A percentile compares a stretch with the other conserved stretches of the same genome.
phyloP scores from a whole-genome alignment of 2,888 invertebrate genomes.

The Drosophila demipolita region DNA sequence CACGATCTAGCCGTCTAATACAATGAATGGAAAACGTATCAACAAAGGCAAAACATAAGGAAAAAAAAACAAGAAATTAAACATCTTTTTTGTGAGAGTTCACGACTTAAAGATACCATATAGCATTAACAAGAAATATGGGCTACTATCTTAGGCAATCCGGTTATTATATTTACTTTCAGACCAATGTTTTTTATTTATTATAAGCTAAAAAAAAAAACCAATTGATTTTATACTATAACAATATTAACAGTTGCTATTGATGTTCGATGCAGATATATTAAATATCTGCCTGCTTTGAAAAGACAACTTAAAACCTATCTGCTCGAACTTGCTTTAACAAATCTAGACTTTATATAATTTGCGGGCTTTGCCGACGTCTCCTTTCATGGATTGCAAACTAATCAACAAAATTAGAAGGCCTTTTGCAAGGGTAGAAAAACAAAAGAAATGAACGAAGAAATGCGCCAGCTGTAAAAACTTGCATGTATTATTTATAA shows the following conservation, averaged over 20 bases:
- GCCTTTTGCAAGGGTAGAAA: slow-evolving; percentile 2
- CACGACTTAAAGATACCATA: not conserved
- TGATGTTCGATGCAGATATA: not conserved
- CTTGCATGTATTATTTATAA: slow-evolving; percentile 60
- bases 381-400: not conserved
- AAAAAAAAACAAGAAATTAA: not conserved
- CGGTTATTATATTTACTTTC: not conserved
- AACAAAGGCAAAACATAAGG: not conserved
- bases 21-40: slow-evolving; percentile 44
- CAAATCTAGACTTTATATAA: not conserved
- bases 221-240: not conserved
- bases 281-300: not conserved
- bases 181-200: not conserved
- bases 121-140: not conserved
- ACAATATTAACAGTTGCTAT: no score
- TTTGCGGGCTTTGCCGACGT: not conserved
- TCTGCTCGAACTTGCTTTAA: no score
- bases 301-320: not conserved
- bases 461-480: slow-evolving; percentile 51
- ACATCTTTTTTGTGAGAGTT: not conserved
- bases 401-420: not conserved
- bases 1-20: slow-evolving; percentile 21
- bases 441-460: slow-evolving; percentile 11
- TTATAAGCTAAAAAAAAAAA: not conserved
- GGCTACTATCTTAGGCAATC: not conserved